These are phyloP conservation scores for Takifugu flavidus DNA, from an alignment of 2,113 vertebrate species.

Conservation along the genomic window DNA sequence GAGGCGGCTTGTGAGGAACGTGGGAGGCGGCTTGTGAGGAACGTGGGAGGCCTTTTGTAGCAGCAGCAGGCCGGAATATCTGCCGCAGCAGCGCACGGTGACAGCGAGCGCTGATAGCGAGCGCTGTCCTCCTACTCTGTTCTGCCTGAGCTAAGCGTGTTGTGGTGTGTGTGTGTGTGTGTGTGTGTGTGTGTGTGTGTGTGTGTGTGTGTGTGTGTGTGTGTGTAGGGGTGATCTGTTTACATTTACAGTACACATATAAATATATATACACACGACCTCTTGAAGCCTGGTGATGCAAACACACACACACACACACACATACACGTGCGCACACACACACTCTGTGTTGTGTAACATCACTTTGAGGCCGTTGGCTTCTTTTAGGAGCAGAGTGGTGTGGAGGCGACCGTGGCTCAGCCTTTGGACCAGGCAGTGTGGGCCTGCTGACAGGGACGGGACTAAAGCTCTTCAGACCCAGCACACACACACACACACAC, in stretches of 20 bases:
- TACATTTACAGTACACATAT: too few species aligned
- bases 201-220: conserved; percentile 24
- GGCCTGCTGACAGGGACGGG: conserved; percentile 38
- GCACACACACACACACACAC: neutral
- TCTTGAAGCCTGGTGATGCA: conserved; percentile 8
- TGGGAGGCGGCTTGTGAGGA: too few species aligned
- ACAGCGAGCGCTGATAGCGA: conserved; percentile 49
- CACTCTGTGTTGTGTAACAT: conserved; percentile 45
- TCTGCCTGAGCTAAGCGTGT: conserved; percentile 42
- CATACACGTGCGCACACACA: neutral
- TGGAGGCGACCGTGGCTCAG: conserved; percentile 43
- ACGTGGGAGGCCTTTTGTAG: conserved; percentile 57
- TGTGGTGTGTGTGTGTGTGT: neutral
- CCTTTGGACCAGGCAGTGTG: conserved; percentile 41
- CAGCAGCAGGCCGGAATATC: conserved; percentile 38
- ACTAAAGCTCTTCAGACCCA: conserved; percentile 14
- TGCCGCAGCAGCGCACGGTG: conserved; percentile 50
- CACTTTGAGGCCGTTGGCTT: conserved; percentile 41
- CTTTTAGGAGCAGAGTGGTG: conserved; percentile 45
- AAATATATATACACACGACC: conserved; percentile 6
- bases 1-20: neutral
- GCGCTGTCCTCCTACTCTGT: conserved; percentile 65
- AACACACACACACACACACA: conserved; percentile 8
- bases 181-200: neutral
- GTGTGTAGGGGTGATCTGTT: conserved; percentile 9